phyloP scores from a whole-genome alignment of 30 jellyfish, hydroid and myxozoan species.

The Clytia hemisphaerica region DNA sequence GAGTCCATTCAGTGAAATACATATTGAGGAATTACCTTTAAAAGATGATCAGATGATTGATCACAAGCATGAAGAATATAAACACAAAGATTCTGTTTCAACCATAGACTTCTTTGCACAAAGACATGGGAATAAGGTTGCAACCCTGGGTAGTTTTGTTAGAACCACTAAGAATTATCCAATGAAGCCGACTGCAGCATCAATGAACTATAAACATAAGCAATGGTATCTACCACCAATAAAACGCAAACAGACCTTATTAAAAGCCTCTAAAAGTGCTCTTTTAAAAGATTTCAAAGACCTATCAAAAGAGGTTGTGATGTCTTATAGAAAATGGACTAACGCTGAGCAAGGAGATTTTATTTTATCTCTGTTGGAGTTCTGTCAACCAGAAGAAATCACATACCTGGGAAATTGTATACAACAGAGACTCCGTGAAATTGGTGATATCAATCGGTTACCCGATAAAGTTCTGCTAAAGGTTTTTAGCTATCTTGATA shows the following conservation, averaged over 20 bases:
- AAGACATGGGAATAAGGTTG: not conserved
- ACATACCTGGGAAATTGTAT: slow-evolving; percentile 55
- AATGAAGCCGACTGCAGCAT: not conserved
- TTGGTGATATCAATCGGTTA: slow-evolving; percentile 36
- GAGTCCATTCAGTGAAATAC: not conserved
- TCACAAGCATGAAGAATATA: not conserved
- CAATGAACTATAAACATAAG: not conserved
- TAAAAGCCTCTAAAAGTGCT: not conserved
- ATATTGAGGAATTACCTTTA: no score
- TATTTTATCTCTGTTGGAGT: slow-evolving; percentile 28
- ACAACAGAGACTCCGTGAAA: slow-evolving; percentile 42
- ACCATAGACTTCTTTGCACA: slow-evolving; percentile 2
- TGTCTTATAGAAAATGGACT: slow-evolving; percentile 49
- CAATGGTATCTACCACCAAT: not conserved
- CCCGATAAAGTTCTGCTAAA: slow-evolving; percentile 53
- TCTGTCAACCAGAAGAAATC: slow-evolving; percentile 44
- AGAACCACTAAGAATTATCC: not conserved
- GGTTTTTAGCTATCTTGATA: slow-evolving; percentile 29
- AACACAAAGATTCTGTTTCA: not conserved
- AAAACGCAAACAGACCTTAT: not conserved
- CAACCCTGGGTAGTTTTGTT: not conserved
- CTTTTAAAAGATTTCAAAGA: not conserved
- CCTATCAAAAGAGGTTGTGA: not conserved
- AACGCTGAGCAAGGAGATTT: slow-evolving; percentile 84
- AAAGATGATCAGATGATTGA: no score